These are phyloP conservation scores for Caenorhabditis drosophilae DNA, from an alignment of 2,888 invertebrate species.

Conservation along the genomic window DNA sequence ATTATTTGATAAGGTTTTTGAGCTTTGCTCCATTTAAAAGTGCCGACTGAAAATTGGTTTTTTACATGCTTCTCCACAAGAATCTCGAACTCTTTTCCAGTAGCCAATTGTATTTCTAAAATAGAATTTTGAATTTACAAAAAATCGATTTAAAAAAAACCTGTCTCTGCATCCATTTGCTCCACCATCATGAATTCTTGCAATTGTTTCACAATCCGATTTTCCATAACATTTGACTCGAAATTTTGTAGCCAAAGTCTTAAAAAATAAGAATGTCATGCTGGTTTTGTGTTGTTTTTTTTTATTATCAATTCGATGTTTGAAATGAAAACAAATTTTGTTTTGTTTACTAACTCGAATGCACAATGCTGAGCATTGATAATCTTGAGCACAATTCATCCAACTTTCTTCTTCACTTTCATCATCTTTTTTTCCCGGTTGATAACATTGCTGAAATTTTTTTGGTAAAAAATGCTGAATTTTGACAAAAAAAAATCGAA, in stretches of 20 bases:
- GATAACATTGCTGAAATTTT: slow-evolving; percentile 63
- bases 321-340: slow-evolving; percentile 3
- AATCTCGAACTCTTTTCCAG: slow-evolving; percentile 46
- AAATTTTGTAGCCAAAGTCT: slow-evolving; percentile 58
- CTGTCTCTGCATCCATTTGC: slow-evolving; percentile 64
- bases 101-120: slow-evolving; percentile 39
- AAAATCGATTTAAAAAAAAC: slow-evolving; percentile 5
- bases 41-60: slow-evolving; percentile 39
- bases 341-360: slow-evolving; percentile 59
- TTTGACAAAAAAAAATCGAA: not conserved
- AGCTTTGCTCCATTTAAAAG: too few species aligned
- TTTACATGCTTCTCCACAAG: slow-evolving; percentile 45
- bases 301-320: slow-evolving; percentile 2
- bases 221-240: slow-evolving; percentile 68
- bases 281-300: slow-evolving; percentile 2
- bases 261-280: slow-evolving; percentile 4
- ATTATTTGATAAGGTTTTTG: too few species aligned
- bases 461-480: not conserved
- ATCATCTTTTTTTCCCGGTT: slow-evolving; percentile 63
- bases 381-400: slow-evolving; percentile 66
- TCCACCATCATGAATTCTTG: slow-evolving; percentile 67
- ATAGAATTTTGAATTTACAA: not conserved
- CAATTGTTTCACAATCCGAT: slow-evolving; percentile 66
- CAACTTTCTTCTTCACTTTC: slow-evolving; percentile 64
- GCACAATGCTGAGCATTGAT: slow-evolving; percentile 64